Evolutionary conservation across 2,888 invertebrate species (phyloP).

Genomic region (Microctonus hyperodae): DNA sequence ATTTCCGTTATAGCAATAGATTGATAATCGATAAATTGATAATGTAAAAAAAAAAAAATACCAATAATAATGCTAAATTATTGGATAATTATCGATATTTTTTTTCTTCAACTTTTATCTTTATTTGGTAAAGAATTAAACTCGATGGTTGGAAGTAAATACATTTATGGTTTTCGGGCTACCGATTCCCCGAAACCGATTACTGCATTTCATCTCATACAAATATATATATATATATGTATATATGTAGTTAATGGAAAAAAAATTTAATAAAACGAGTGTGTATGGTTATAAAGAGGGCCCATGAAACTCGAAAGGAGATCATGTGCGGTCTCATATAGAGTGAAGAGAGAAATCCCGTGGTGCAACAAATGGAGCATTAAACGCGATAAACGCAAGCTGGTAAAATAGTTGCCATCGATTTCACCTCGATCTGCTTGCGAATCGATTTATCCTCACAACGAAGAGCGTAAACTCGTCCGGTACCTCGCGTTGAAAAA

Average conservation of each 20-base stretch:
- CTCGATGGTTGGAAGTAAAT: slow-evolving; percentile 2
- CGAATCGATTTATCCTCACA: slow-evolving; percentile 41
- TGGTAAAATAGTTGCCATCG: slow-evolving; percentile 46
- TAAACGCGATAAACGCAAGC: slow-evolving; percentile 47
- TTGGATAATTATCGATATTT: neutral
- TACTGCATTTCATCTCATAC: neutral
- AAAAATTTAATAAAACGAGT: neutral
- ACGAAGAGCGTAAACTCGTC: neutral
- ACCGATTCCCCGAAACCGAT: slow-evolving; percentile 3
- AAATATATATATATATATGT: neutral
- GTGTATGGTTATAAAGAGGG: neutral
- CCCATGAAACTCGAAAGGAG: slow-evolving; percentile 7
- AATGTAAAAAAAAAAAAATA: neutral
- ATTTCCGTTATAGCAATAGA: neutral
- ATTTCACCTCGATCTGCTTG: slow-evolving; percentile 37
- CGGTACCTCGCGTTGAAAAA: neutral
- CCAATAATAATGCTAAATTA: neutral
- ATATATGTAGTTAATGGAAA: neutral
- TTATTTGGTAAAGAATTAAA: neutral
- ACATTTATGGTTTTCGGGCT: slow-evolving; percentile 10
- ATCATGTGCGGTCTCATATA: slow-evolving; percentile 3
- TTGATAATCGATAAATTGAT: neutral
- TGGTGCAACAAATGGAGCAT: slow-evolving; percentile 50
- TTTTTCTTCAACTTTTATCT: neutral
- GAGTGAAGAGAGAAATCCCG: slow-evolving; percentile 33